These are phyloP conservation scores for Agrochola lychnidis DNA, from an alignment of 2,888 invertebrate genomes.

Conservation along the genomic window DNA sequence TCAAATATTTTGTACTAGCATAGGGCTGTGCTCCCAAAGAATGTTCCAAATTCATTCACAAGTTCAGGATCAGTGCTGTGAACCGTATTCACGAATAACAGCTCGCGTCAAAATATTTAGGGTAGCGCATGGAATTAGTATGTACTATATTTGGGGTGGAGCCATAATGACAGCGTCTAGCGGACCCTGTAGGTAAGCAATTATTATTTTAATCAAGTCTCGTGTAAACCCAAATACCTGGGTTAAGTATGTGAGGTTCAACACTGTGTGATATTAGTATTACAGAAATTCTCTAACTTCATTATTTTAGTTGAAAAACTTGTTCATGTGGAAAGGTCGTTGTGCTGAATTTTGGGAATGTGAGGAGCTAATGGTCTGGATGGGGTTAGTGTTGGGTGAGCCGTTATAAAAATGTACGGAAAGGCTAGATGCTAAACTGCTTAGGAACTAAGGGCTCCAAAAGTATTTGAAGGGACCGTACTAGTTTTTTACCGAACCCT, in stretches of 20 bases:
- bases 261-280: conserved; percentile 43
- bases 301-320: conserved; percentile 53
- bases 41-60: conserved; percentile 60
- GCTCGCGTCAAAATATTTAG: conserved; percentile 74
- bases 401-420: background rate
- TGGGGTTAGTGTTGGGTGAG: conserved; percentile 9
- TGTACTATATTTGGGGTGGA: conserved; percentile 72
- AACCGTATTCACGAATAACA: conserved; percentile 54
- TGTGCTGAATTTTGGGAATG: conserved; percentile 22
- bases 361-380: conserved; percentile 1
- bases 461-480: background rate
- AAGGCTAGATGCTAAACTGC: background rate
- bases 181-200: conserved; percentile 65
- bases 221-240: conserved; percentile 62
- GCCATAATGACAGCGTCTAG: conserved; percentile 66
- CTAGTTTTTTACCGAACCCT: too few species aligned
- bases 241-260: conserved; percentile 55
- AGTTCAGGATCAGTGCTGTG: conserved; percentile 36
- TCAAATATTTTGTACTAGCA: conserved; percentile 44
- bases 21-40: conserved; percentile 52
- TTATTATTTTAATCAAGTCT: conserved; percentile 76
- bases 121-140: conserved; percentile 59
- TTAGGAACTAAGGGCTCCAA: background rate
- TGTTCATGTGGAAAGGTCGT: conserved; percentile 31
- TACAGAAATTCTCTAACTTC: conserved; percentile 51